These are phyloP conservation scores for Microcebus murinus DNA, from an alignment of 2,113 vertebrate genomes.

Conservation along the genomic window DNA sequence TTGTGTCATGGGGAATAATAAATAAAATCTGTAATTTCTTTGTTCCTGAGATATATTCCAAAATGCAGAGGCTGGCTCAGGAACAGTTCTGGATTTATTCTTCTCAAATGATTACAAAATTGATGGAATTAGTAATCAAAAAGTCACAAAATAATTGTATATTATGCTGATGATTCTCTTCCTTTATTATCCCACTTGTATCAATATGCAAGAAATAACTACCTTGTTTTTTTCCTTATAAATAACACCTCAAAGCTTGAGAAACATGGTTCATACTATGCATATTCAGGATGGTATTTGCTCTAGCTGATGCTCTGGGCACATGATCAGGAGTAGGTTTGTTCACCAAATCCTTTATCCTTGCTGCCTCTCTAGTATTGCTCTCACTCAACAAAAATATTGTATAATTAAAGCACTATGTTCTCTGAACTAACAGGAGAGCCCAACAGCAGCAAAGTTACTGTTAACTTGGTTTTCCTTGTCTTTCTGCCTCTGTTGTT, in stretches of 20 bases:
- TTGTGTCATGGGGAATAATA: conserved; percentile 66
- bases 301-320: conserved; percentile 45
- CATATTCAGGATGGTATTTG: conserved; percentile 69
- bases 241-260: conserved; percentile 78
- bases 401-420: conserved; percentile 52
- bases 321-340: not conserved
- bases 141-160: conserved; percentile 66
- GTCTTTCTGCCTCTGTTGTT: conserved; percentile 67
- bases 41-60: not conserved
- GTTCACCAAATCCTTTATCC: conserved; percentile 12
- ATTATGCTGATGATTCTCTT: conserved; percentile 69
- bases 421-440: conserved; percentile 72
- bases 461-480: conserved; percentile 69
- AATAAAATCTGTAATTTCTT: conserved; percentile 68
- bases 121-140: conserved; percentile 70
- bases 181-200: conserved; percentile 62
- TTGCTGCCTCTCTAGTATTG: conserved; percentile 28
- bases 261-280: conserved; percentile 53
- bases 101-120: conserved; percentile 79
- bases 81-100: not conserved
- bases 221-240: conserved; percentile 74
- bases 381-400: conserved; percentile 38
- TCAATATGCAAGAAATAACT: conserved; percentile 71
- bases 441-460: conserved; percentile 64
- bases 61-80: not conserved